Evolutionary conservation across 2,113 vertebrate species (phyloP).

Genomic region (Chunga burmeisteri): DNA sequence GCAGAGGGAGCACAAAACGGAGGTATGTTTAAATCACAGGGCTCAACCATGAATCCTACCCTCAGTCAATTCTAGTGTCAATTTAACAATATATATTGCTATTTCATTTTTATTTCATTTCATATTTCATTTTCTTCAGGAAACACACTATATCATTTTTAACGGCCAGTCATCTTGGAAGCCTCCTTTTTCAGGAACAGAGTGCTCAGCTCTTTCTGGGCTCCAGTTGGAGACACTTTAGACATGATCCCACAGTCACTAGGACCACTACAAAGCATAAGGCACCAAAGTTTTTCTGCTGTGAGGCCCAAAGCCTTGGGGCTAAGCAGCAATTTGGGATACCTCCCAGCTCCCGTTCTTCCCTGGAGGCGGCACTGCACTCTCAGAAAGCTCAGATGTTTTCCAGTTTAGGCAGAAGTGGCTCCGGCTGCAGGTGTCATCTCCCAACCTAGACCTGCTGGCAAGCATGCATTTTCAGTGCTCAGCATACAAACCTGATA

Average conservation of each 20-base stretch:
- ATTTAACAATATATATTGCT: background rate
- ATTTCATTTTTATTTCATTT: background rate
- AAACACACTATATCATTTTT: background rate
- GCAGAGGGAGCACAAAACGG: background rate
- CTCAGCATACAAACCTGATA: background rate
- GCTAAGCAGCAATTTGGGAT: background rate
- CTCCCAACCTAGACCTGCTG: background rate
- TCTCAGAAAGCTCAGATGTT: background rate
- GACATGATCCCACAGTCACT: background rate
- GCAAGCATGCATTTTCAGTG: accelerated
- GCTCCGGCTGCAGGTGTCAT: background rate
- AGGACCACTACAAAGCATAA: background rate
- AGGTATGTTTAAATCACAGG: background rate
- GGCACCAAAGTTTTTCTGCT: background rate
- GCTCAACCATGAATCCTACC: background rate
- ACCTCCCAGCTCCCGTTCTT: background rate
- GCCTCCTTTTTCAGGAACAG: background rate
- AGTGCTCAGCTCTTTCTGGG: background rate
- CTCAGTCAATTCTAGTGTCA: background rate
- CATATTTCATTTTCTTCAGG: background rate
- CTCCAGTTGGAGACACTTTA: background rate
- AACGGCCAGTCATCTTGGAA: background rate
- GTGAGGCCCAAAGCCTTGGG: background rate
- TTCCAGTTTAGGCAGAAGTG: background rate
- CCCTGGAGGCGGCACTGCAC: background rate